A percentile compares a stretch with the other conserved stretches of the same genome.
Conservation (phyloP, 2,113 vertebrate genomes). For the Phalacrocorax pelagicus region DNA sequence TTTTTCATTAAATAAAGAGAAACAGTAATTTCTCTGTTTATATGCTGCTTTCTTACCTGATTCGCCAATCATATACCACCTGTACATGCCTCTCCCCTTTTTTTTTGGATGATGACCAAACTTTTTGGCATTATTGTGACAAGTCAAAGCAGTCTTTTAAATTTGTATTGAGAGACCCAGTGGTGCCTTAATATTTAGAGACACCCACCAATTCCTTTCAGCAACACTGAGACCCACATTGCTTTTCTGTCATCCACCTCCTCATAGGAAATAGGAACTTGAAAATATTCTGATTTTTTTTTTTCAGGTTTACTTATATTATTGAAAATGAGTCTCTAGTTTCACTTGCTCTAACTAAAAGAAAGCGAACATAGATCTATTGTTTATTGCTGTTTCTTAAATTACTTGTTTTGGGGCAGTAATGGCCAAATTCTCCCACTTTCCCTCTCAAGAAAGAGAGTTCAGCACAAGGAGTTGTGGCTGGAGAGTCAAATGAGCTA, state of each 20-base stretch:
- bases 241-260: background rate
- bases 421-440: background rate
- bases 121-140: background rate
- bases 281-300: background rate
- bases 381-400: background rate
- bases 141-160: background rate
- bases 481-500: background rate
- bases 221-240: background rate
- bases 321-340: background rate
- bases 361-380: background rate
- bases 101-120: background rate
- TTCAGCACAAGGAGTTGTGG: background rate
- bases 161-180: background rate
- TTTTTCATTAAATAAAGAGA: conserved; percentile 54
- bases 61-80: background rate
- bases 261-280: background rate
- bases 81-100: background rate
- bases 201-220: background rate
- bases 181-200: background rate
- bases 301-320: background rate
- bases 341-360: background rate
- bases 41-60: background rate
- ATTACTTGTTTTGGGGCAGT: background rate
- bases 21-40: conserved; percentile 47
- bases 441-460: background rate